Evolutionary conservation across 1,140 invertebrate species (phyloP).

Genomic region (honey bee (Apis mellifera)): DNA sequence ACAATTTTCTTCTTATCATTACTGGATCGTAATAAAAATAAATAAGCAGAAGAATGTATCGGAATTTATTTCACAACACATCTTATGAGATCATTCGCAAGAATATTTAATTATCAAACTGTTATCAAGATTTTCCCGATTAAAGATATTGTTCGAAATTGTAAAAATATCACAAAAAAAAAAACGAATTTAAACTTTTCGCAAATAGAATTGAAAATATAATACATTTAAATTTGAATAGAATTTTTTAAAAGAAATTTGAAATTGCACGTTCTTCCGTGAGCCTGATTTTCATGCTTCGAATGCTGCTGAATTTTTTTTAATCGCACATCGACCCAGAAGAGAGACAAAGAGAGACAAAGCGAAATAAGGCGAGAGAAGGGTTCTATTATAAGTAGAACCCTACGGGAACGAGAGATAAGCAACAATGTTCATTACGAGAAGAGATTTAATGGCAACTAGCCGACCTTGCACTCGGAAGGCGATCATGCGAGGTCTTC

Average conservation of each 20-base stretch:
- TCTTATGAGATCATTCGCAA: neutral
- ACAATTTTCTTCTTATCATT: neutral
- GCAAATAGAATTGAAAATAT: no score
- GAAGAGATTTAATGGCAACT: slow-evolving; percentile 60
- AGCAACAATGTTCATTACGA: slow-evolving; percentile 14
- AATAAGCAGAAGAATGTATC: neutral
- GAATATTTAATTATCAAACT: neutral
- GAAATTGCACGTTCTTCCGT: neutral
- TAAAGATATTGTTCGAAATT: no score
- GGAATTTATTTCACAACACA: neutral
- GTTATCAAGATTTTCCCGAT: neutral
- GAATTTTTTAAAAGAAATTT: no score
- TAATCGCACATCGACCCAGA: neutral
- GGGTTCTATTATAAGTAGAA: slow-evolving; percentile 16
- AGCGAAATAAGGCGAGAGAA: neutral
- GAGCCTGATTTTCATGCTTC: slow-evolving; percentile 21
- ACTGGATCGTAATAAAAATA: neutral
- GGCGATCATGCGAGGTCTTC: slow-evolving; percentile 58
- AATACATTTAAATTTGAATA: no score
- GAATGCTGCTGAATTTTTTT: neutral
- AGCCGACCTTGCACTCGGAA: slow-evolving; percentile 64
- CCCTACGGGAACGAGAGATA: slow-evolving; percentile 18
- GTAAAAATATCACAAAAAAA: no score
- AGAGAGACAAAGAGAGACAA: neutral
- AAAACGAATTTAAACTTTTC: no score